Conservation (phyloP, 2,888 invertebrate genomes). For the Euclidia mi region DNA sequence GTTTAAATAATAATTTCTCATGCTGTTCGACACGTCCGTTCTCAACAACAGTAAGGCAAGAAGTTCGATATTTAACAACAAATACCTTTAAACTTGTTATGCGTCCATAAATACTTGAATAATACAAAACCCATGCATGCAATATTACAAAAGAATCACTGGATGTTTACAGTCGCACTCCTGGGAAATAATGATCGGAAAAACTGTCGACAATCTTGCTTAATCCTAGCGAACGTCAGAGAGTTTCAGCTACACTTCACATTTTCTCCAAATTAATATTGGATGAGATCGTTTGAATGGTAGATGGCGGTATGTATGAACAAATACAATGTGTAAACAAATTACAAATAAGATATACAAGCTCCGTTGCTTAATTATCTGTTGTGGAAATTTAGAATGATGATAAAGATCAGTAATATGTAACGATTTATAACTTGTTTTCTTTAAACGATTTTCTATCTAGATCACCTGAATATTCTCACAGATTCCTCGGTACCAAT, state of each 20-base stretch:
- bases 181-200: conserved; percentile 61
- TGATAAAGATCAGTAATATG: conserved; percentile 18
- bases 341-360: conserved; percentile 28
- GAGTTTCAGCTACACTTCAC: conserved; percentile 39
- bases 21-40: no score
- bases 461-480: no score
- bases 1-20: no score
- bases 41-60: no score
- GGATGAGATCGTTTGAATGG: conserved; percentile 47
- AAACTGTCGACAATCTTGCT: conserved; percentile 45
- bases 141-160: conserved; percentile 51
- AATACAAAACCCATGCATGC: conserved; percentile 54
- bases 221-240: conserved; percentile 29
- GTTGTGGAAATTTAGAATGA: conserved; percentile 30
- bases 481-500: no score
- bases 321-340: conserved; percentile 28
- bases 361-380: conserved; percentile 21
- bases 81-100: conserved; percentile 1
- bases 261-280: conserved; percentile 50
- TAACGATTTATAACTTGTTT: not conserved
- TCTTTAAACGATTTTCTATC: no score
- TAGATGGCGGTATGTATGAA: conserved; percentile 32
- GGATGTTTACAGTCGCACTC: conserved; percentile 54
- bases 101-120: conserved; percentile 28
- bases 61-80: not conserved